Evolutionary conservation across 2,113 vertebrate genomes (phyloP).

Genomic region (Bos taurus): ARS-UCD2.0 NC_037338.1:40939001-40939500

Average conservation of each 20-base stretch:
- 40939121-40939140: not conserved
- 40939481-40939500: not conserved
- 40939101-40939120: not conserved
- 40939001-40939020: not conserved
- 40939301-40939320: not conserved
- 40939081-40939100: not conserved
- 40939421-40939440: not conserved
- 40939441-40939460: not conserved
- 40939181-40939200: rapidly evolving
- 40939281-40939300: not conserved
- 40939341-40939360: not conserved
- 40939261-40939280: not conserved
- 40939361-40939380: not conserved
- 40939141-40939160: not conserved
- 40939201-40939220: not conserved
- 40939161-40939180: not conserved
- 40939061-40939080: not conserved
- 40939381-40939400: not conserved
- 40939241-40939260: not conserved
- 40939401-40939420: not conserved
- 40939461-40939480: not conserved
- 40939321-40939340: not conserved
- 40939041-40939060: not conserved
- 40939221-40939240: not conserved
- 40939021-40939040: not conserved